Evolutionary conservation across 2,888 invertebrate genomes (phyloP), one percentile per base, ranked within the genome.

Genomic region (Chironomus tentans): DNA sequence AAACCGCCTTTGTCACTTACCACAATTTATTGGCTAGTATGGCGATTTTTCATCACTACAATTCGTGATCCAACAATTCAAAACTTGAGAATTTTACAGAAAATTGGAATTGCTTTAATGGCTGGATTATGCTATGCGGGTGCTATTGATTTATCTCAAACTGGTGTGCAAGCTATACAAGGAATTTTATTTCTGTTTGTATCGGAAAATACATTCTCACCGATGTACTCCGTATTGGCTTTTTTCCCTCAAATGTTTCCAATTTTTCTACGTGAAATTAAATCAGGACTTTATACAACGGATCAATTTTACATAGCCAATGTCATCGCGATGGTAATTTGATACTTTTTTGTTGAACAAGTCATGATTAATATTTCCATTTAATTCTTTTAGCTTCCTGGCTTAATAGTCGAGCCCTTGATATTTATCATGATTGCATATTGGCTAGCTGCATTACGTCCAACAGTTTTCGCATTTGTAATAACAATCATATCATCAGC

Each of bases 161-260:
- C 88, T 70, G 97, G 94, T 0, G 90, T 97, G 22, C 94, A 94
- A 81, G 92, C 94, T 24, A 90, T 95, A 0, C 94, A 95, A 82
- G 97, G 96, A 4, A 92, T 92, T 0, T 84, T 96, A 5, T 96
- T 95, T 83, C 90, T 95, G 79, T 88, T 95, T 83, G 92, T 95
- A 65, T 90, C 93, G 0, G 95, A 97, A 85, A 93, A 95, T 81
- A 93, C 95, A 0, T 97, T 96, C 84, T 90, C 91, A 76, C 94
- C 95, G 0, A 93, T 97, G 91, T 97, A 97, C 82, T 91, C 94
- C 0, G 92, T 94, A 0, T 85, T 97, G 61, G 90, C 93, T 79
- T 88, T 93, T 2, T 76, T 76, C 28, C 76, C 76, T 12, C 65
- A 70, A 62, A 88, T 89, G 81, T 88, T 93, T 78, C 94, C 95